A percentile compares a stretch with the other conserved stretches of the same genome.
phyloP scores from a whole-genome alignment of 2,888 invertebrate species.

The Xestoiulus laeticollis region DNA sequence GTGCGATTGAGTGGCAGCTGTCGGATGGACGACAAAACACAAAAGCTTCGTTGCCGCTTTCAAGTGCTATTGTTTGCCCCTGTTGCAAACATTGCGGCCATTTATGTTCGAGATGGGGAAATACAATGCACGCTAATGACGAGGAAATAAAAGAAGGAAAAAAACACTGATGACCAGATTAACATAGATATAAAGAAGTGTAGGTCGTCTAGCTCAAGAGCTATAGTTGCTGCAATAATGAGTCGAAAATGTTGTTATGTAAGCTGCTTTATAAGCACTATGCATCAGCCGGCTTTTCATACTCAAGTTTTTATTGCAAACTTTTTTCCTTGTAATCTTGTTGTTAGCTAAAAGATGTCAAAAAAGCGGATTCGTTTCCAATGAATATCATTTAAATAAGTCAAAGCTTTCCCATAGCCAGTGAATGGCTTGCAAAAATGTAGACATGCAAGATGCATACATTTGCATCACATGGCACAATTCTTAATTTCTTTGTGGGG shows the following conservation, averaged over 20 bases:
- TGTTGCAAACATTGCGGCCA: slow-evolving; percentile 48
- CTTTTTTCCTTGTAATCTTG: not conserved
- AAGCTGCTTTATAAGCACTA: not conserved
- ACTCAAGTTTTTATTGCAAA: not conserved
- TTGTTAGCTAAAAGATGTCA: not conserved
- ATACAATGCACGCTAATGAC: slow-evolving; percentile 50
- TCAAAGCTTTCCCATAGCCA: not conserved
- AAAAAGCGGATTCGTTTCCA: not conserved
- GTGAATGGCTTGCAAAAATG: not conserved
- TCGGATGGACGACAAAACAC: slow-evolving; percentile 46
- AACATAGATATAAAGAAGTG: slow-evolving; percentile 34
- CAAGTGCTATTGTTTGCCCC: slow-evolving; percentile 36
- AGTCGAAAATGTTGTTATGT: not conserved
- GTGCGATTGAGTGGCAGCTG: slow-evolving; percentile 47
- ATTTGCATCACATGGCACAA: not conserved
- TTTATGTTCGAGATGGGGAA: slow-evolving; percentile 48
- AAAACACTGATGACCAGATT: slow-evolving; percentile 47
- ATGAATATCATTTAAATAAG: not conserved
- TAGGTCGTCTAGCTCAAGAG: not conserved
- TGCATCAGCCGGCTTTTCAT: not conserved
- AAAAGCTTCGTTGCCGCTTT: slow-evolving; percentile 39
- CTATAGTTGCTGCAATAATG: not conserved
- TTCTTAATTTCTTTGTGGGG: not conserved
- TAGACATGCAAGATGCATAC: not conserved
- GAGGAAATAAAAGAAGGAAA: slow-evolving; percentile 44